Evolutionary conservation across 2,113 vertebrate species (phyloP).

Genomic region (Buteo buteo): DNA sequence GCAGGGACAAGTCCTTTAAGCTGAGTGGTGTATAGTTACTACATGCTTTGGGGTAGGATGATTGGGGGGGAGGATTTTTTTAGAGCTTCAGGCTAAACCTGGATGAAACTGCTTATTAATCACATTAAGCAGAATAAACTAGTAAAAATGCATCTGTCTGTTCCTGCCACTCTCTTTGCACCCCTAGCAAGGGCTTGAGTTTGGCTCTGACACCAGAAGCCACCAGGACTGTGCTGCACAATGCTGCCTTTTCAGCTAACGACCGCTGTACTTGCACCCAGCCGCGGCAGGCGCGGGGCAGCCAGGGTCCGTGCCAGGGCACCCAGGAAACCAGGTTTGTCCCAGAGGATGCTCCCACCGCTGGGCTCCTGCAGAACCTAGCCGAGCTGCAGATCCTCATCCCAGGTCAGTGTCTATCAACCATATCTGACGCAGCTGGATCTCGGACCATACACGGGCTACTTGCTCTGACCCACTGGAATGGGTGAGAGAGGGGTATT

Average conservation of each 20-base stretch:
- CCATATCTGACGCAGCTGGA: background rate
- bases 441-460: background rate
- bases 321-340: background rate
- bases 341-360: background rate
- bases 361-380: background rate
- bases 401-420: fast-evolving
- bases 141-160: background rate
- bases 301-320: background rate
- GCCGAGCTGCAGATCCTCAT: background rate
- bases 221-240: background rate
- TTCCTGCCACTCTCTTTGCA: background rate
- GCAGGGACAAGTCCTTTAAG: background rate
- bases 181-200: background rate
- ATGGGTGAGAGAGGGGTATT: background rate
- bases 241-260: background rate
- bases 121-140: background rate
- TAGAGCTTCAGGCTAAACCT: background rate
- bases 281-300: background rate
- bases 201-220: background rate
- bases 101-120: background rate
- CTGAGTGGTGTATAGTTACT: fast-evolving
- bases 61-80: background rate
- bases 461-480: fast-evolving
- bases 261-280: background rate
- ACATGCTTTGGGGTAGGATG: background rate